Percentiles rank a stretch among this genome's conserved stretches.
phyloP scores from a whole-genome alignment of 2,888 invertebrate species.

The Eupithecia subumbrata region DNA sequence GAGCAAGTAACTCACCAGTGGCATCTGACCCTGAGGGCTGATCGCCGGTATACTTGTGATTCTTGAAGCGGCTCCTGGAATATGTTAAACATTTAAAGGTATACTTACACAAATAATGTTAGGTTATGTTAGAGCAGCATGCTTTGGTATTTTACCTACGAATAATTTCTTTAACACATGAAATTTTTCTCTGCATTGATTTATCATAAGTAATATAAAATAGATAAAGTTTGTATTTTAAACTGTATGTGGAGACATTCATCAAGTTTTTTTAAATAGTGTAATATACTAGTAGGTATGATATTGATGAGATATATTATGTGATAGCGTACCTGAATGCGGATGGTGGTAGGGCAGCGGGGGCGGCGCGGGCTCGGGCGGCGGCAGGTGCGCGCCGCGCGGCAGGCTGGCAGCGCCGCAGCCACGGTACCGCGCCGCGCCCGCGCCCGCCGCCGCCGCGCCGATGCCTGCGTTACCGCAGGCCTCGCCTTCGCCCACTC shows the following conservation, averaged over 20 bases:
- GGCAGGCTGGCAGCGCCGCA: constrained; percentile 76
- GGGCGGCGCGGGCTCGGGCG: constrained; percentile 48
- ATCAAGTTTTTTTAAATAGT: not conserved
- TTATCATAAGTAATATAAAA: not conserved
- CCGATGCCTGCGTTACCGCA: constrained; percentile 46
- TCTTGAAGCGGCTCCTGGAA: constrained; percentile 76
- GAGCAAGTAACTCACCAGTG: constrained; percentile 85
- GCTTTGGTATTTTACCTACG: not conserved
- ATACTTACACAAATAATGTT: not conserved
- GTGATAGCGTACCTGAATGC: constrained; percentile 31
- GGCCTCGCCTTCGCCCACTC: constrained; percentile 52
- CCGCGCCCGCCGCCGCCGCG: constrained; percentile 62
- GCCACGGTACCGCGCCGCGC: constrained; percentile 57
- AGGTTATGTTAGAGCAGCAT: too few relatives aligned
- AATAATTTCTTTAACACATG: too few relatives aligned
- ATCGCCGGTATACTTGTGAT: constrained; percentile 84
- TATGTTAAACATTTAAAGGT: not conserved
- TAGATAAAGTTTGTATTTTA: not conserved
- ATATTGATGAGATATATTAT: not conserved
- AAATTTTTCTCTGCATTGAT: too few relatives aligned
- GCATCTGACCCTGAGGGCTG: constrained; percentile 85
- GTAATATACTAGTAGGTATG: not conserved
- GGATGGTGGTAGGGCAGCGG: constrained; percentile 35
- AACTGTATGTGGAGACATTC: too few relatives aligned
- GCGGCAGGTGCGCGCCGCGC: constrained; percentile 78